Conservation (phyloP, 2,888 invertebrate species). For the Coecobrya sp. region DNA sequence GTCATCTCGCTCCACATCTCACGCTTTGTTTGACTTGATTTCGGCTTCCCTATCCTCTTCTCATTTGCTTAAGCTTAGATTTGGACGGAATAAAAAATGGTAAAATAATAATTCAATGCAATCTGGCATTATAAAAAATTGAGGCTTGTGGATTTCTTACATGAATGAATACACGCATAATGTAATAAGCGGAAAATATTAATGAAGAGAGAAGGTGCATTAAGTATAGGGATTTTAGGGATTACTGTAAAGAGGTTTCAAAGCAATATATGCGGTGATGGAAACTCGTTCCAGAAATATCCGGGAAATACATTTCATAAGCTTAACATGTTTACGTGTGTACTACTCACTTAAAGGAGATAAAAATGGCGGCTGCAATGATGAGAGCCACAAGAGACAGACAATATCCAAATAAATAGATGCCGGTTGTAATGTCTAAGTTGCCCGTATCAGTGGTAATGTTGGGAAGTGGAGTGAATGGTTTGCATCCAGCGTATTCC, state of each 20-base stretch:
- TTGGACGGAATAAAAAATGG: neutral
- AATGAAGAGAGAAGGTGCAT: no score
- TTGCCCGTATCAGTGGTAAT: slow-evolving; percentile 88
- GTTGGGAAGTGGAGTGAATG: slow-evolving; percentile 88
- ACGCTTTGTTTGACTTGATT: neutral
- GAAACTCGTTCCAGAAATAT: no score
- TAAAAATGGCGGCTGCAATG: slow-evolving; percentile 94
- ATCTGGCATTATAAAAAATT: neutral
- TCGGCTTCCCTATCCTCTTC: neutral
- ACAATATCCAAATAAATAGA: slow-evolving; percentile 95
- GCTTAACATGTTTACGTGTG: neutral
- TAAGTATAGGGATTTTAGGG: no score
- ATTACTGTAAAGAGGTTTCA: no score
- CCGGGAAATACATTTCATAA: no score
- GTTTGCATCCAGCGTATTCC: slow-evolving; percentile 92
- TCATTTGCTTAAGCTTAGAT: neutral
- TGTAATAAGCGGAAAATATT: no score
- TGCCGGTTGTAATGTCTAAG: slow-evolving; percentile 92
- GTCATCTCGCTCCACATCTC: neutral
- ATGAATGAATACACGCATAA: no score
- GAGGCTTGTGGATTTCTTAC: neutral
- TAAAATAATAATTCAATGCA: neutral
- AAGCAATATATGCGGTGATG: no score
- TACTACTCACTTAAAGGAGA: slow-evolving; percentile 95
- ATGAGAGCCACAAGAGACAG: slow-evolving; percentile 94